These are phyloP conservation scores for Noctua pronuba DNA, from an alignment of 2,888 invertebrate genomes.

Conservation along the genomic window DNA sequence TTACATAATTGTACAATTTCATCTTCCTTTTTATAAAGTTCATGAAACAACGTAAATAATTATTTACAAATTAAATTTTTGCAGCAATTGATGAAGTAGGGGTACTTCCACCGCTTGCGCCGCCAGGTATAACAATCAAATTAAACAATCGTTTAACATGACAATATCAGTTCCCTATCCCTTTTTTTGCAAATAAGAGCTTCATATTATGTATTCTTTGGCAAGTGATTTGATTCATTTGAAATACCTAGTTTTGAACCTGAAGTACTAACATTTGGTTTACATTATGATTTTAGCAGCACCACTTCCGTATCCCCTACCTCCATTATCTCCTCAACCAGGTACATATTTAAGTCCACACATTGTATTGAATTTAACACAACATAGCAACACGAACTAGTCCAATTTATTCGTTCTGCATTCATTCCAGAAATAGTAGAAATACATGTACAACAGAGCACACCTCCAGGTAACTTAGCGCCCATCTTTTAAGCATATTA, in stretches of 20 bases:
- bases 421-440: no score
- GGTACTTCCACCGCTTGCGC: neutral
- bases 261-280: neutral
- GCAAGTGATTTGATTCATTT: neutral
- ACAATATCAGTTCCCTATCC: neutral
- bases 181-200: neutral
- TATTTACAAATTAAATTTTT: neutral
- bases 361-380: no score
- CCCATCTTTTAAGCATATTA: no score
- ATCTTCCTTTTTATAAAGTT: no score
- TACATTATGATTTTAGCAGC: neutral
- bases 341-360: no score
- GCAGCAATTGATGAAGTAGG: no score
- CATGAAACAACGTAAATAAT: no score
- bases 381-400: no score
- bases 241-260: neutral
- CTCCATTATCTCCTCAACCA: no score
- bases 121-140: constrained; percentile 1
- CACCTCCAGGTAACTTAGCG: no score
- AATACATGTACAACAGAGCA: no score
- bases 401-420: no score
- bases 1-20: neutral
- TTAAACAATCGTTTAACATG: neutral
- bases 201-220: neutral
- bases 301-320: neutral